A percentile compares a stretch with the other conserved stretches of the same genome.
These are phyloP conservation scores for Callopanchax toddi DNA, from an alignment of 2,113 vertebrate species.

Conservation along the genomic window DNA sequence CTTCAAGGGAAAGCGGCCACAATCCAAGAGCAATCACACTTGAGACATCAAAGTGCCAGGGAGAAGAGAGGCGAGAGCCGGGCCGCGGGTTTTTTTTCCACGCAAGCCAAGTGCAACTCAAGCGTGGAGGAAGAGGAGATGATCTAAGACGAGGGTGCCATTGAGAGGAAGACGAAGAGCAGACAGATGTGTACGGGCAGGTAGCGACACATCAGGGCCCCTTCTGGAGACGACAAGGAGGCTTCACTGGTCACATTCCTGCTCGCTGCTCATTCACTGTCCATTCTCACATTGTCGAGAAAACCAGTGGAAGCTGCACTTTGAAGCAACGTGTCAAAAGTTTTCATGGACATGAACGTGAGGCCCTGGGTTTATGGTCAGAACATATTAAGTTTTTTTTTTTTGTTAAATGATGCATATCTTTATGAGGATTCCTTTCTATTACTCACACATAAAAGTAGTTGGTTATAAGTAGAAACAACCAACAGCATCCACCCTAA, in stretches of 20 bases:
- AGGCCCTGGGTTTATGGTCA: too few species aligned
- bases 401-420: too few species aligned
- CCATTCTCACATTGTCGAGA: conserved; percentile 43
- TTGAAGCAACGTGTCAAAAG: neutral
- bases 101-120: conserved; percentile 77
- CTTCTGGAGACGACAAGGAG: conserved; percentile 44
- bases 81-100: conserved; percentile 75
- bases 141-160: conserved; percentile 81
- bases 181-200: conserved; percentile 84
- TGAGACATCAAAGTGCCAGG: conserved; percentile 76
- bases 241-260: conserved; percentile 58
- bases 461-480: conserved; percentile 43
- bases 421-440: too few species aligned
- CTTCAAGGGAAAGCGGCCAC: conserved; percentile 79
- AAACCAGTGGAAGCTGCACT: neutral
- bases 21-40: conserved; percentile 84
- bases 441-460: too few species aligned
- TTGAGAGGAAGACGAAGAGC: conserved; percentile 79
- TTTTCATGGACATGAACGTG: too few species aligned
- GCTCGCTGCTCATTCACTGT: conserved; percentile 46
- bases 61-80: conserved; percentile 72
- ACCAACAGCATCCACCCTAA: conserved; percentile 41
- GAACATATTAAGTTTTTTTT: too few species aligned
- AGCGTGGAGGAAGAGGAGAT: conserved; percentile 83
- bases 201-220: conserved; percentile 77